These are phyloP conservation scores for Heliconius sara DNA, from an alignment of 2,888 invertebrate genomes.

Conservation along the genomic window DNA sequence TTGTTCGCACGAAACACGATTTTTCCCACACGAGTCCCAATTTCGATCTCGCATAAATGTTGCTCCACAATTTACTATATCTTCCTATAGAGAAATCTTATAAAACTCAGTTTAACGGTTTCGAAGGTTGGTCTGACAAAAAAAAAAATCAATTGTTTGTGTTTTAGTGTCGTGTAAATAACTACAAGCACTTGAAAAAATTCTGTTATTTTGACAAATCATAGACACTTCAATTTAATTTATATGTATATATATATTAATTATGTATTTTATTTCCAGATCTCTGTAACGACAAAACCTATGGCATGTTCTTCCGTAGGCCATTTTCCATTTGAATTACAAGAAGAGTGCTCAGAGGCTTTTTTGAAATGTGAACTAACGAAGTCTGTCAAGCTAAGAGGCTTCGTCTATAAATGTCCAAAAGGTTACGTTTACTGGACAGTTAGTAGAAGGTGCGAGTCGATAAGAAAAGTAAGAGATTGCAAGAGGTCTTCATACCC, in stretches of 20 bases:
- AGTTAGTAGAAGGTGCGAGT: constrained; percentile 90
- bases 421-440: constrained; percentile 90
- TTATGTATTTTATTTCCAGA: constrained; percentile 75
- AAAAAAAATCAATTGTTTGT: too few species aligned
- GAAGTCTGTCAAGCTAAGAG: constrained; percentile 83
- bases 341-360: constrained; percentile 87
- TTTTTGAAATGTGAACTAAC: constrained; percentile 88
- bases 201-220: not conserved
- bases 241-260: not conserved
- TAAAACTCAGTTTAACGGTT: too few species aligned
- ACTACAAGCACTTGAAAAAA: not conserved
- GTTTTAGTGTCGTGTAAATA: not conserved
- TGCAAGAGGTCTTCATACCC: constrained; percentile 79
- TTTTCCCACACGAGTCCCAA: too few species aligned
- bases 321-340: constrained; percentile 86
- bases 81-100: too few species aligned
- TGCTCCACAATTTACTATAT: too few species aligned
- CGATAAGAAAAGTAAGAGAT: constrained; percentile 83
- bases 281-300: constrained; percentile 81
- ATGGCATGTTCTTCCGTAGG: constrained; percentile 87
- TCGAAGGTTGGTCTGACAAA: too few species aligned
- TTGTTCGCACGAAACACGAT: too few species aligned
- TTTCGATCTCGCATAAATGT: too few species aligned
- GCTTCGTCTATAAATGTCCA: constrained; percentile 90
- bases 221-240: not conserved